Evolutionary conservation across 2,888 invertebrate species (phyloP), one percentile per base, ranked within the genome.

Genomic region (Lingula anatina): DNA sequence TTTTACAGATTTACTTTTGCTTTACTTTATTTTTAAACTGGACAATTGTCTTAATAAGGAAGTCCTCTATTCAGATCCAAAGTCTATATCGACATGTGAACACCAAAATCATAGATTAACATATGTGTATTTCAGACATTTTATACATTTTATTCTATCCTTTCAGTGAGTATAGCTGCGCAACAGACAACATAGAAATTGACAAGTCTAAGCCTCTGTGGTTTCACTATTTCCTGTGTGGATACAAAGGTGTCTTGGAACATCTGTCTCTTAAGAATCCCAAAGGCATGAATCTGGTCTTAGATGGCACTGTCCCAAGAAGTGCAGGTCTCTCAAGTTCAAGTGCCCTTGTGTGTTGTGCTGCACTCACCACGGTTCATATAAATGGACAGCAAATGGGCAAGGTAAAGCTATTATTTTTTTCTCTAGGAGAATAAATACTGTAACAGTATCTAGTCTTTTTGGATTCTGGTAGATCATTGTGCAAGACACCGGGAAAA

Each of bases 261-360:
- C 78, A 65, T 37, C 57, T 64, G 39, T 39, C 37, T 2, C 36
- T 60, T 26, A 25, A 50, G 2, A 35, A 49, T 1, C 47, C 50
- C 5, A 46, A 46, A 51, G 91, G 92, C 5, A 79, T 94, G 74
- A 82, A 83, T 56, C 81, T 90, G 51, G 83, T 86, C 41, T 84
- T 95, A 12, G 85, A 85, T 73, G 95, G 95, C 7, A 88, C 84
- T 62, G 85, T 99, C 59, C 97, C 97, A 3, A 86, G 88, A 25
- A 89, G 91, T 54, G 89, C 97, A 9, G 99, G 99, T 4, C 82
- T 99, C 31, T 97, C 97, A 0, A 95, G 95, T 73, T 97, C 97
- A 24, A 96, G 95, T 71, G 97, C 99, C 20, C 80, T 99, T 50
- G 99, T 99, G 5, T 93, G 95, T 72, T 89, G 93, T 27, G 87